phyloP scores from a whole-genome alignment of 2,888 invertebrate genomes.

The Noctuana brunneofusca region DNA sequence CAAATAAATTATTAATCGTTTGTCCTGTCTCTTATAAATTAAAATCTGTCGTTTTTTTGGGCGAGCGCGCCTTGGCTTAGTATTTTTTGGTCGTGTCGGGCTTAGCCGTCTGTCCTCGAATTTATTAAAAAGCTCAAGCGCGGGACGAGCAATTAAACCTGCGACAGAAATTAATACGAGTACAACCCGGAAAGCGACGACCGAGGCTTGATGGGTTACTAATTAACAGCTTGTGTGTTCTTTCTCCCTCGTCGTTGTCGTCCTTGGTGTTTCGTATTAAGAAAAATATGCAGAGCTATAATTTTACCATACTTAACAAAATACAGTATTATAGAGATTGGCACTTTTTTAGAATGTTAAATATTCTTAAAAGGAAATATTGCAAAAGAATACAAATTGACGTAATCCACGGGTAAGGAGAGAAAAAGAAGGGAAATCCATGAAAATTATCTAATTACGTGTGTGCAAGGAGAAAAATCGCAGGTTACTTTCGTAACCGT shows the following conservation, averaged over 20 bases:
- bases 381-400: slow-evolving; percentile 30
- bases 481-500: slow-evolving; percentile 79
- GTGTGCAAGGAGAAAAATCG: slow-evolving; percentile 78
- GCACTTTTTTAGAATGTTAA: no score
- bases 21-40: slow-evolving; percentile 84
- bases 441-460: slow-evolving; percentile 81
- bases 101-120: slow-evolving; percentile 77
- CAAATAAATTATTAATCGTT: slow-evolving; percentile 84
- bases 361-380: slow-evolving; percentile 1
- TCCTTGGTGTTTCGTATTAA: neutral
- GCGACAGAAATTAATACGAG: slow-evolving; percentile 80
- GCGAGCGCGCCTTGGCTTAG: slow-evolving; percentile 58
- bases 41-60: slow-evolving; percentile 79
- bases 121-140: slow-evolving; percentile 77
- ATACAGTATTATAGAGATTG: no score
- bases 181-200: slow-evolving; percentile 57
- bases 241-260: slow-evolving; percentile 53
- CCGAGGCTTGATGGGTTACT: slow-evolving; percentile 58
- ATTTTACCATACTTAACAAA: no score
- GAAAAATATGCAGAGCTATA: neutral
- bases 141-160: slow-evolving; percentile 80
- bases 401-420: slow-evolving; percentile 21
- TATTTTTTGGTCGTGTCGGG: slow-evolving; percentile 74
- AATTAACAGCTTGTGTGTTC: slow-evolving; percentile 66
- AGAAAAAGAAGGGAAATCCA: slow-evolving; percentile 54